These are phyloP conservation scores for Zoanthus sansibaricus DNA, from an alignment of 92 coral and sea anemone species.

Conservation along the genomic window DNA sequence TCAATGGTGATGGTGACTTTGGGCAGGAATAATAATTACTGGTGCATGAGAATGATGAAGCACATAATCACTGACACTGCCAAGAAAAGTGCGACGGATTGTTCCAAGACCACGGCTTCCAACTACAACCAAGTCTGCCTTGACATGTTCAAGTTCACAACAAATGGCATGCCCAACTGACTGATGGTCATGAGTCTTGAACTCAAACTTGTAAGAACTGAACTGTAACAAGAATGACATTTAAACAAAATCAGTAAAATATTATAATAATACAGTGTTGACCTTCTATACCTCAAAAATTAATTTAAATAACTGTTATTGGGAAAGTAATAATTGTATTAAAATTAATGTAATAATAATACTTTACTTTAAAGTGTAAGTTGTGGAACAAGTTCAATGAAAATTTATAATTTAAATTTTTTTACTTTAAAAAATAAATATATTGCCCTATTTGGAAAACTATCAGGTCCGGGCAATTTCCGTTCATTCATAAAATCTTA, in stretches of 20 bases:
- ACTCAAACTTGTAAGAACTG: not conserved
- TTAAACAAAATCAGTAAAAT: not conserved
- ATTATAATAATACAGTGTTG: not conserved
- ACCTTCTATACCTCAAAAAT: not conserved
- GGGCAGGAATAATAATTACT: slow-evolving; percentile 16
- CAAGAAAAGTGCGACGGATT: slow-evolving; percentile 26
- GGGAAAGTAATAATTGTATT: too few species aligned
- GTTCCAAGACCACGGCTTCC: slow-evolving; percentile 43
- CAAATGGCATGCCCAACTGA: slow-evolving; percentile 37
- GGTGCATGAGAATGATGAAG: slow-evolving; percentile 43
- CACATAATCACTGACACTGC: slow-evolving; percentile 44
- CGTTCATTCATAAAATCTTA: too few species aligned
- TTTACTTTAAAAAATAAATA: too few species aligned
- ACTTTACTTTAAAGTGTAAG: too few species aligned
- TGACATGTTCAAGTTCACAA: not conserved
- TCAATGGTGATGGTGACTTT: not conserved
- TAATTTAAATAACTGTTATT: too few species aligned
- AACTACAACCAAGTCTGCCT: slow-evolving; percentile 23
- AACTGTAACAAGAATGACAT: not conserved
- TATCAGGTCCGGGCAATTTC: too few species aligned
- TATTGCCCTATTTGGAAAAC: too few species aligned
- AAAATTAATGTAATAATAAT: too few species aligned
- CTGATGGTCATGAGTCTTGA: not conserved
- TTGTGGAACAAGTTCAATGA: too few species aligned
- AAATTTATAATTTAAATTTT: too few species aligned